Percentiles rank a stretch among this genome's conserved stretches.
Conservation (phyloP, 2,888 invertebrate species). For the Biston stratarius region DNA sequence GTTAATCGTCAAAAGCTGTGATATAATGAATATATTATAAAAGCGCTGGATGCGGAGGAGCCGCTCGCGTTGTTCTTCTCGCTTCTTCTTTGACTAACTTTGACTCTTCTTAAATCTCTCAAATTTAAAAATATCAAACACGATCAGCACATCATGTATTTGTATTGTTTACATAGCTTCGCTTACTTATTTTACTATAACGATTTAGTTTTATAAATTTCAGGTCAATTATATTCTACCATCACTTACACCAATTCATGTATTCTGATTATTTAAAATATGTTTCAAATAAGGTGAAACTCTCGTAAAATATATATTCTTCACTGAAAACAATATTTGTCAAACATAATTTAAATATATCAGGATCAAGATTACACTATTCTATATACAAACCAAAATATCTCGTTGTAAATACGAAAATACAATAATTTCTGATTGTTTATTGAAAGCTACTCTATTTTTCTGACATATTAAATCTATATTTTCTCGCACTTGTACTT, state of each 20-base stretch:
- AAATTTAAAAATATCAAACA: slow-evolving; percentile 48
- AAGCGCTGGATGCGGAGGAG: slow-evolving; percentile 64
- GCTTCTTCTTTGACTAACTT: slow-evolving; percentile 65
- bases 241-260: slow-evolving; percentile 55
- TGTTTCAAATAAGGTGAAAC: slow-evolving; percentile 41
- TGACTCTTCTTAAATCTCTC: slow-evolving; percentile 59
- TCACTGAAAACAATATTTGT: not conserved
- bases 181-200: slow-evolving; percentile 39
- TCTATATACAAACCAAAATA: slow-evolving; percentile 70
- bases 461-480: slow-evolving; percentile 77
- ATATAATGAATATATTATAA: slow-evolving; percentile 81
- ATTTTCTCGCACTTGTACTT: slow-evolving; percentile 77
- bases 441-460: slow-evolving; percentile 79
- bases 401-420: slow-evolving; percentile 75
- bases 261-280: slow-evolving; percentile 39
- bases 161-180: slow-evolving; percentile 53
- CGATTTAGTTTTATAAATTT: slow-evolving; percentile 36
- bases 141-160: slow-evolving; percentile 83
- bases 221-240: slow-evolving; percentile 66
- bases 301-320: slow-evolving; percentile 10
- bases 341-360: slow-evolving; percentile 33
- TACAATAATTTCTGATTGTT: slow-evolving; percentile 79
- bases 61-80: slow-evolving; percentile 71
- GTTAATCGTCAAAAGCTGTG: slow-evolving; percentile 87
- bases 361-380: slow-evolving; percentile 58